Conservation (phyloP, 2,888 invertebrate species). For the Acleris emargana region DNA sequence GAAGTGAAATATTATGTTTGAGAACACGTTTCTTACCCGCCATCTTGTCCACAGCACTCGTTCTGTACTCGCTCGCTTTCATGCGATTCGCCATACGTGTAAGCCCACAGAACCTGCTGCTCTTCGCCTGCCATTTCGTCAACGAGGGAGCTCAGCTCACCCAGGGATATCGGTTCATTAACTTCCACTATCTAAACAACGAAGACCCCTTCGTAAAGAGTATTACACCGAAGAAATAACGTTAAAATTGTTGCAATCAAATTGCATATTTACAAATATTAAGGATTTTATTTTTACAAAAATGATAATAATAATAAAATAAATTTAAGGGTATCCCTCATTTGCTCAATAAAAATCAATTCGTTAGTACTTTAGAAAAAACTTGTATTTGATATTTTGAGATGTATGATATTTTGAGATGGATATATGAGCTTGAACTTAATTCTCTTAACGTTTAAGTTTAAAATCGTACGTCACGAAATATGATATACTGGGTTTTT, state of each 20-base stretch:
- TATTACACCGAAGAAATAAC: background rate
- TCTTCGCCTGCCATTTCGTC: constrained; percentile 98
- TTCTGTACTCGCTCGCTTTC: constrained; percentile 96
- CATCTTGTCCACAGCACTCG: constrained; percentile 86
- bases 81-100: constrained; percentile 99
- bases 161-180: constrained; percentile 90
- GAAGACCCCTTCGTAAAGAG: constrained; percentile 25
- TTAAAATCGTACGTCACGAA: no score
- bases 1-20: no score
- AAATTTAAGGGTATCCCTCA: no score
- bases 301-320: no score
- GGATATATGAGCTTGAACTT: no score
- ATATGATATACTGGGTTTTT: no score
- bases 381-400: no score
- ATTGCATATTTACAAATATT: background rate
- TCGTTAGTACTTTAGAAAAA: no score
- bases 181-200: constrained; percentile 84
- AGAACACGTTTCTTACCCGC: no score
- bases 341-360: no score
- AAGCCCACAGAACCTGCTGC: constrained; percentile 95
- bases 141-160: constrained; percentile 95
- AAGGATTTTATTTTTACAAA: background rate
- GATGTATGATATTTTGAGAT: no score
- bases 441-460: no score
- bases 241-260: constrained; percentile 6